Evolutionary conservation across 2,888 invertebrate species (phyloP), one percentile per base, ranked within the genome.

Genomic region (Drosophila aldrichi): DNA sequence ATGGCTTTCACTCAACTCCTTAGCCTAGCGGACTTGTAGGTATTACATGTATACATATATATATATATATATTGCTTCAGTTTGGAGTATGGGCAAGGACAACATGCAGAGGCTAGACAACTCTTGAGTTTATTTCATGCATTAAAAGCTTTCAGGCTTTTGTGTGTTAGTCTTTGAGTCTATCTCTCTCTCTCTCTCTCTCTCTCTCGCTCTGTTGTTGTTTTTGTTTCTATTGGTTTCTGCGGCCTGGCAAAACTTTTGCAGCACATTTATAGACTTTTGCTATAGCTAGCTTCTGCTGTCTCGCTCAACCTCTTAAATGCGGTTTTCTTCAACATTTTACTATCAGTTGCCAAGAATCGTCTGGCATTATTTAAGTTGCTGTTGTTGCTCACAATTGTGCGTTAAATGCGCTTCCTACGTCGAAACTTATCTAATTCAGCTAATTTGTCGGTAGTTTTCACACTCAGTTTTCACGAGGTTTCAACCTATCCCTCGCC

Each of bases 71-170:
- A 46, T 25, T 51, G 41, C 60, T 56, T 68, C 56, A 67, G 59
- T 41, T 43, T 57, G 66, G 55, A 61, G 48, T 67, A 22, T 46
- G 44, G 25, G 25, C 38, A 73, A 52, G 69, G 55, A 72, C 57
- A n/a, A 48, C 25, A 61, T 51, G 59, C 41, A 57, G 32, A 55
- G 55, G 34, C 58, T 48, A 75, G 70, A 66, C 72, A 72, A 57
- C 73, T 80, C 79, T 79, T 73, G 76, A 81, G 81, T 78, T 81
- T 81, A 81, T 78, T 81, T 81, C 72, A 76, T 70, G 86, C 84
- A 86, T 85, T 88, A 88, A 88, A 79, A 86, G 84, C 88, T 84
- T 82, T 80, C 70, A 64, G 70, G 52, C 56, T 65, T 57, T 43
- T 49, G 40, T 68, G 36, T 51, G 16, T 44, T 44, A 29, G 29